Percentiles rank a stretch among this genome's conserved stretches.
phyloP scores from a whole-genome alignment of 2,888 invertebrate species.

The Drosophila infuscata region DNA sequence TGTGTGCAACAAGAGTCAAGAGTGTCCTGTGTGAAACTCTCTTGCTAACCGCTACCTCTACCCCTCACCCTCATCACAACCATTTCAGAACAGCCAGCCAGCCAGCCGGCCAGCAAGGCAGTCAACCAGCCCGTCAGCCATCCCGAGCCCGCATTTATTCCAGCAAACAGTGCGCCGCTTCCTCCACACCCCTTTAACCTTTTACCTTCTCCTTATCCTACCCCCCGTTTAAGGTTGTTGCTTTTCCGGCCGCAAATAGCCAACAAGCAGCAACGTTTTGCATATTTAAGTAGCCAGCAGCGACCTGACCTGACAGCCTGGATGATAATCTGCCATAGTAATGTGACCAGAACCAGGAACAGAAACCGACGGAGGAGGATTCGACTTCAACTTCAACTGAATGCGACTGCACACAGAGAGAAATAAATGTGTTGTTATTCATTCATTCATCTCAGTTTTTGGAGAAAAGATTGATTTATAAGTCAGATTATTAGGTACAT shows the following conservation, averaged over 20 bases:
- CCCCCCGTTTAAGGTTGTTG: conserved; percentile 43
- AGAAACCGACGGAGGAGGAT: conserved; percentile 19
- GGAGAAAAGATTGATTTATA: neutral
- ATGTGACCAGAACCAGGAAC: conserved; percentile 57
- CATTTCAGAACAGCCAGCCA: conserved; percentile 10
- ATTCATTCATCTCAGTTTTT: neutral
- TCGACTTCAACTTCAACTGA: conserved; percentile 48
- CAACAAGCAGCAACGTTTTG: conserved; percentile 71
- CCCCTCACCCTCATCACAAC: neutral
- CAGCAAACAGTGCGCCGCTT: conserved; percentile 44
- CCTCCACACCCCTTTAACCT: neutral
- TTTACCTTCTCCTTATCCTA: neutral
- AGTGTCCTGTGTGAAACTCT: conserved; percentile 31
- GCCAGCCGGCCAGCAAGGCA: conserved; percentile 3
- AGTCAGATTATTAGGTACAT: neutral
- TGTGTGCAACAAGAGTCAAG: conserved; percentile 55
- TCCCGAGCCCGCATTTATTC: conserved; percentile 49
- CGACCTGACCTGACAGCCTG: conserved; percentile 62
- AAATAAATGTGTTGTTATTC: neutral
- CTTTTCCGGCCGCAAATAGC: conserved; percentile 71
- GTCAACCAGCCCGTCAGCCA: conserved; percentile 26
- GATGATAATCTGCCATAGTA: conserved; percentile 77
- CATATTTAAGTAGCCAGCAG: conserved; percentile 76
- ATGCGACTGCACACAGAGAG: conserved; percentile 27
- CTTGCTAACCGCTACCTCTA: neutral